phyloP scores from a whole-genome alignment of 2,797 vertebrate species.

The Micrastur ruficollis region DNA sequence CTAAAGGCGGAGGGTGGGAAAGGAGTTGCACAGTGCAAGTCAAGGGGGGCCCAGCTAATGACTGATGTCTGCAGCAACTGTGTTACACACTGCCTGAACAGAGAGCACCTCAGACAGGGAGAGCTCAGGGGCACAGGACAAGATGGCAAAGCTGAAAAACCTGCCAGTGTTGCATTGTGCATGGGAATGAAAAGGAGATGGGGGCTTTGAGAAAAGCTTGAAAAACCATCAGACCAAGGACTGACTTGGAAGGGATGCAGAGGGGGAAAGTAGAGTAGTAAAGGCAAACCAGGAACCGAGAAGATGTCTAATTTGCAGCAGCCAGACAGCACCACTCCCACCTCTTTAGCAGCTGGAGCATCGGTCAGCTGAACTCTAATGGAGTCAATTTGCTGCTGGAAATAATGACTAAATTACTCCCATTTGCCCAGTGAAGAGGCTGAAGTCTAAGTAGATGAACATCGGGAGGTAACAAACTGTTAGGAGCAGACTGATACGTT shows the following conservation, averaged over 20 bases:
- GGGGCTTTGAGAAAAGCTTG: background rate
- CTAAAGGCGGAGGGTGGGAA: background rate
- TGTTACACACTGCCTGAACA: background rate
- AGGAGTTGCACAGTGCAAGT: background rate
- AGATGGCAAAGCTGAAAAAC: background rate
- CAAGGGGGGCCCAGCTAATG: background rate
- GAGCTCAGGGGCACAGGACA: background rate
- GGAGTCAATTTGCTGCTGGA: constrained; percentile 65
- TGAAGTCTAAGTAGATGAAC: constrained; percentile 45
- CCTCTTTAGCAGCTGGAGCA: constrained; percentile 58
- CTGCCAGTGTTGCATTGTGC: background rate
- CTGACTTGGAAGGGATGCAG: background rate
- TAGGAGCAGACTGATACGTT: background rate
- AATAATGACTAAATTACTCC: constrained; percentile 69
- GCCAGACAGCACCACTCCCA: constrained; percentile 33
- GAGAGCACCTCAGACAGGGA: background rate
- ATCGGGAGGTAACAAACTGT: background rate
- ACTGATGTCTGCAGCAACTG: rapidly evolving
- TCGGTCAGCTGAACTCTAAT: constrained; percentile 58
- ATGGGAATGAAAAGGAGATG: background rate
- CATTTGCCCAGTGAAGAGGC: constrained; percentile 60
- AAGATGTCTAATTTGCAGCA: constrained; percentile 4
- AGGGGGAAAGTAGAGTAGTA: background rate
- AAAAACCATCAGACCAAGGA: background rate
- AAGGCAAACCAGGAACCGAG: background rate